Percentiles rank a stretch among this genome's conserved stretches.
Evolutionary conservation across 2,888 invertebrate genomes (phyloP).

Genomic region (Deroplatys truncata): DNA sequence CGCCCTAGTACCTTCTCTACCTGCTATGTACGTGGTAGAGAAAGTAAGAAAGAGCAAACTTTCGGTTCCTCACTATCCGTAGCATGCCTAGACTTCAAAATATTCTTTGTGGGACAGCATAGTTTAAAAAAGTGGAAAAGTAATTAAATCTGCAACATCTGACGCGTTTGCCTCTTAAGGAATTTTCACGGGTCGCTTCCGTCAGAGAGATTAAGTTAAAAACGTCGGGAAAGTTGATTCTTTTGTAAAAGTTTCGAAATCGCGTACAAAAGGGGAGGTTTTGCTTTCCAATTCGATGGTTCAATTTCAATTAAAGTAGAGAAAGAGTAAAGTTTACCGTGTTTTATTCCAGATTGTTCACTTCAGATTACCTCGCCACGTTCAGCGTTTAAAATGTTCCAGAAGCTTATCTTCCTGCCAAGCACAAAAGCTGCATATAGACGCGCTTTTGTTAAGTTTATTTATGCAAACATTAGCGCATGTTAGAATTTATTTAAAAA

Average conservation of each 20-base stretch:
- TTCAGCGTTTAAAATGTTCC: neutral
- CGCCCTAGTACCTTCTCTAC: no score
- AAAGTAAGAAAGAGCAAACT: no score
- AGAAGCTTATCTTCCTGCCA: neutral
- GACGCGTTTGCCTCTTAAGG: neutral
- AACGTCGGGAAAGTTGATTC: neutral
- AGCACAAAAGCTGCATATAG: no score
- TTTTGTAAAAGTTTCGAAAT: neutral
- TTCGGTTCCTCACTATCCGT: no score
- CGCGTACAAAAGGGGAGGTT: neutral
- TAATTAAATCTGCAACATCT: no score
- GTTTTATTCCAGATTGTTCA: neutral
- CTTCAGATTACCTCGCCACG: neutral
- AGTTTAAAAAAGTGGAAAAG: no score
- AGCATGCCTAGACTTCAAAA: no score
- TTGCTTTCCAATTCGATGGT: neutral
- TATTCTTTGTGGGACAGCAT: no score
- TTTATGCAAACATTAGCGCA: no score
- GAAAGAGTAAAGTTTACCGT: neutral
- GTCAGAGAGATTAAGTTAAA: neutral
- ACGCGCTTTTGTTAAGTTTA: no score
- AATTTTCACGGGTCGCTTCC: neutral
- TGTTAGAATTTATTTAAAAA: no score
- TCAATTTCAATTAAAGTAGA: neutral
- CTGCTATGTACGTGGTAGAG: no score